phyloP scores from a whole-genome alignment of 2,797 vertebrate species.

The Clamator glandarius region DNA sequence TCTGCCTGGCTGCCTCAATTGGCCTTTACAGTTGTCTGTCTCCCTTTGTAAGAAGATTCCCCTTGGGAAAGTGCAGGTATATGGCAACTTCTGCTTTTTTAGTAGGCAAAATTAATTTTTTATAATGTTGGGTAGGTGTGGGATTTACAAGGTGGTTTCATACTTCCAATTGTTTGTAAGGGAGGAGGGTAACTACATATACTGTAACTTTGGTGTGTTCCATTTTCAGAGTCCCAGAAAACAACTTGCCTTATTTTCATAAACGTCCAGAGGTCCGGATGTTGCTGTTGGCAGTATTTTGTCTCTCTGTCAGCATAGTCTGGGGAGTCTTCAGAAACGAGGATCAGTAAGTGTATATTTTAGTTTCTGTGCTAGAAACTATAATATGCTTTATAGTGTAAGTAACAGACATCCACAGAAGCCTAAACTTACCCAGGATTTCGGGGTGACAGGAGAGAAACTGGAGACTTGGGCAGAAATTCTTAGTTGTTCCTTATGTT shows the following conservation, averaged over 20 bases:
- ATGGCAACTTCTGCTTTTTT: neutral
- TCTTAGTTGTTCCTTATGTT: neutral
- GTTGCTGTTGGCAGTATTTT: constrained; percentile 87
- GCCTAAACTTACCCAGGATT: neutral
- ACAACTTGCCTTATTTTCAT: constrained; percentile 92
- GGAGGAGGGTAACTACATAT: neutral
- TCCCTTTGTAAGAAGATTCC: constrained; percentile 89
- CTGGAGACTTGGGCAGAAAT: neutral
- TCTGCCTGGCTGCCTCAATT: constrained; percentile 93
- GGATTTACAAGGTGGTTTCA: neutral
- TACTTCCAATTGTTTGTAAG: neutral
- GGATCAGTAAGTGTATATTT: constrained; percentile 87
- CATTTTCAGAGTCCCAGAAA: constrained; percentile 86
- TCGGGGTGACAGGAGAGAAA: neutral
- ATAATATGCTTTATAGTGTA: neutral
- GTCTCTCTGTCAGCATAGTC: constrained; percentile 85
- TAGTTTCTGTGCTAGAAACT: neutral
- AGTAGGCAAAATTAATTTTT: neutral
- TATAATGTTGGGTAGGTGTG: neutral
- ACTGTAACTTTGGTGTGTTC: neutral
- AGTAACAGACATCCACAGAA: neutral
- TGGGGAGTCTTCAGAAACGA: constrained; percentile 96
- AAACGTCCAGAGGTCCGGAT: constrained; percentile 90
- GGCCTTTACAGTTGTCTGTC: constrained; percentile 95
- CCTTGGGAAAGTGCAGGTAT: constrained; percentile 92